Evolutionary conservation across 2,888 invertebrate genomes (phyloP).

Genomic region (Dryadula phaetusa): DNA sequence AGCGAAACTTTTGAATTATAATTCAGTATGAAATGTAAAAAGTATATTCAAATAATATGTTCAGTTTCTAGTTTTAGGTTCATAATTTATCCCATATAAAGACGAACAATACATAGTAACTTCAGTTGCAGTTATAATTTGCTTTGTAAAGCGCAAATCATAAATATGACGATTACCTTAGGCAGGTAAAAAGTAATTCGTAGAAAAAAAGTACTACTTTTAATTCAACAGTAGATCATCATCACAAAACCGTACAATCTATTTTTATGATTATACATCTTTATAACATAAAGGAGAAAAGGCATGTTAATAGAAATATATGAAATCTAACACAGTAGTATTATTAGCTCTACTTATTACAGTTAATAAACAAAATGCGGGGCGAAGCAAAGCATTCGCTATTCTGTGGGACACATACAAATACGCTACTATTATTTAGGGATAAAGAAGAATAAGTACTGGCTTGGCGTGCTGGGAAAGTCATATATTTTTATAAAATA

Average conservation of each 20-base stretch:
- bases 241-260: not conserved
- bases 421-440: conserved; percentile 34
- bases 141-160: too few relatives aligned
- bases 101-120: too few relatives aligned
- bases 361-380: conserved; percentile 28
- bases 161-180: too few relatives aligned
- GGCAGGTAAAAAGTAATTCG: too few relatives aligned
- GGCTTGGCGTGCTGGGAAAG: conserved; percentile 27
- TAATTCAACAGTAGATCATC: not conserved
- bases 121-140: too few relatives aligned
- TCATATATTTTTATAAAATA: conserved; percentile 41
- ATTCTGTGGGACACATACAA: conserved; percentile 32
- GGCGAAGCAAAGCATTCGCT: conserved; percentile 23
- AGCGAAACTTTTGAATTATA: too few relatives aligned
- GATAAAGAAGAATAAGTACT: conserved; percentile 37
- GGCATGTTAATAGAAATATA: not conserved
- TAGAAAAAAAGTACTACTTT: too few relatives aligned
- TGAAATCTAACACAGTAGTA: conserved; percentile 2
- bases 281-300: not conserved
- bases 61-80: too few relatives aligned
- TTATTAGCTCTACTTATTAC: conserved; percentile 16
- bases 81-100: too few relatives aligned
- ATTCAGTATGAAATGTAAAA: too few relatives aligned
- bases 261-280: not conserved
- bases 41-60: too few relatives aligned